These are phyloP conservation scores for Campylomormyrus numenius DNA, from an alignment of 2,113 vertebrate species.

Conservation along the genomic window DNA sequence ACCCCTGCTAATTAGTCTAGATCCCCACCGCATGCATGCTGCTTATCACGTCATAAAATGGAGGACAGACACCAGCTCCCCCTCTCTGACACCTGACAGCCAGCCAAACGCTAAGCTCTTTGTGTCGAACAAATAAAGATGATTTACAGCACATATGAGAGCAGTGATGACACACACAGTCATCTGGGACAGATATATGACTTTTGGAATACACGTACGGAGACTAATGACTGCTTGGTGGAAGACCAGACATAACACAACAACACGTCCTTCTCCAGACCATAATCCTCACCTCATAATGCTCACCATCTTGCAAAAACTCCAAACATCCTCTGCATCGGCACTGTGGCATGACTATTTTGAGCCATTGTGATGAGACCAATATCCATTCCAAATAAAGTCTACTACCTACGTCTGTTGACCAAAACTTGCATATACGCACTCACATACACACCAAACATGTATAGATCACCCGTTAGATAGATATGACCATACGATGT, in stretches of 20 bases:
- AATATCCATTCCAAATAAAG: neutral
- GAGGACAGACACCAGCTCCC: neutral
- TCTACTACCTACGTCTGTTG: neutral
- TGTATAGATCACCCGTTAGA: neutral
- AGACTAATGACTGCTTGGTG: constrained; percentile 11
- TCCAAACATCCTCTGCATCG: neutral
- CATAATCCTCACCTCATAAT: constrained; percentile 13
- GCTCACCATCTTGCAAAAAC: neutral
- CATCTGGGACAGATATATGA: constrained; percentile 21
- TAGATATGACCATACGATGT: neutral
- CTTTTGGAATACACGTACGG: neutral
- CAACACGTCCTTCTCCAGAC: constrained; percentile 4
- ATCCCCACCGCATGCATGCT: neutral
- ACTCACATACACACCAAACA: neutral
- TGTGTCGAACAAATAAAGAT: constrained; percentile 22
- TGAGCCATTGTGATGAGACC: neutral
- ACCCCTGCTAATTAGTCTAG: constrained; percentile 4
- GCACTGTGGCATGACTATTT: neutral
- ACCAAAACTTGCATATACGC: neutral
- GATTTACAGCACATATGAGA: constrained; percentile 15
- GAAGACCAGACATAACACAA: constrained; percentile 6
- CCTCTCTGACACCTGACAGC: neutral
- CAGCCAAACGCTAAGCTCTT: constrained; percentile 1
- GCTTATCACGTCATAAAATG: constrained; percentile 7
- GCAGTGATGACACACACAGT: constrained; percentile 20